These are phyloP conservation scores for Sigmodon hispidus DNA, from an alignment of 2,113 vertebrate genomes.

Conservation along the genomic window DNA sequence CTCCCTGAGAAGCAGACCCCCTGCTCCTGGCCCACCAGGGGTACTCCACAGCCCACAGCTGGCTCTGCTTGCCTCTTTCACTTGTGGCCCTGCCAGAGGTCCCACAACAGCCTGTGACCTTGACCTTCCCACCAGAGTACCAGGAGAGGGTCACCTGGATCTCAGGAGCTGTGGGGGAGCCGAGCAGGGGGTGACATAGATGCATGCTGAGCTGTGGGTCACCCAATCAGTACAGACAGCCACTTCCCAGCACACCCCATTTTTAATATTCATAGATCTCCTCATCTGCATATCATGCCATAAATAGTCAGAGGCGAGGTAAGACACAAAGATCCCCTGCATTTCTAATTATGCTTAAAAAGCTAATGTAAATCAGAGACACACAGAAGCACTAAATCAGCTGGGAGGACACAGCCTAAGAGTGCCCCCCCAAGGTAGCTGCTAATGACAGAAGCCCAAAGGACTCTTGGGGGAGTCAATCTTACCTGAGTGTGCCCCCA, in stretches of 20 bases:
- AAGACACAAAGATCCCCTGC: slow-evolving; percentile 87
- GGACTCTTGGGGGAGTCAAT: not conserved
- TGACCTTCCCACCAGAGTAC: not conserved
- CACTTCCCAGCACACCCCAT: slow-evolving; percentile 75
- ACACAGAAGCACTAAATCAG: slow-evolving; percentile 80
- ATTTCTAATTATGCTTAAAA: slow-evolving; percentile 88
- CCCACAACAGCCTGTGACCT: not conserved
- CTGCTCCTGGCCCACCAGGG: not conserved
- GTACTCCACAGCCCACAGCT: not conserved
- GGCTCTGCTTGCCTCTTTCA: not conserved
- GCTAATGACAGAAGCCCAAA: not conserved
- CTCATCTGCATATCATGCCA: slow-evolving; percentile 88
- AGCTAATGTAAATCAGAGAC: slow-evolving; percentile 86
- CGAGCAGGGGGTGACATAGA: fast-evolving
- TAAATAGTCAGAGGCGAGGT: slow-evolving; percentile 88
- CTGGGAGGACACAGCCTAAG: not conserved
- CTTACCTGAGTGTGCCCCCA: fast-evolving
- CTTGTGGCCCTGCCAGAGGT: not conserved
- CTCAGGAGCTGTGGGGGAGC: fast-evolving
- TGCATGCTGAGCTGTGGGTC: slow-evolving; percentile 50
- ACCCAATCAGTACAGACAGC: slow-evolving; percentile 74
- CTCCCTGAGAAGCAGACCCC: not conserved
- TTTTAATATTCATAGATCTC: slow-evolving; percentile 86
- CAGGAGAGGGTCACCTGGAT: not conserved
- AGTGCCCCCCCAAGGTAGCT: not conserved